Evolutionary conservation across 1,140 invertebrate species (phyloP), one percentile per base, ranked within the genome.

Genomic region (Drosophila novamexicana): DNA sequence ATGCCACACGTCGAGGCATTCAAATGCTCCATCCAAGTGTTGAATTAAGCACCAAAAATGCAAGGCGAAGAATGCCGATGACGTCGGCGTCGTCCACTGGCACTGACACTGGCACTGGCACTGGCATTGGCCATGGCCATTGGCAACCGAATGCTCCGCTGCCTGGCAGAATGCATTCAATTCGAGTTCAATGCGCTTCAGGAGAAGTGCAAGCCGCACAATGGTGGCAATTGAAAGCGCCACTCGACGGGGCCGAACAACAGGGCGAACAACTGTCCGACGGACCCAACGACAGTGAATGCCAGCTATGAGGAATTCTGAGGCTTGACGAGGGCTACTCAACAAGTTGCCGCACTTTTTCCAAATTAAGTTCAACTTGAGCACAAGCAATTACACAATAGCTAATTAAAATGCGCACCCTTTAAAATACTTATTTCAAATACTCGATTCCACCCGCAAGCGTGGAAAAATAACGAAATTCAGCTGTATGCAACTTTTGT

Each of bases 31-130:
- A 59, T 68, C 66, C 80, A 52, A 83, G 66, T 83, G 62, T 78
- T 82, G 76, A 83, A 79, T 83, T 76, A 79, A 84, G 75, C 79
- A 81, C 79, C 59, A 75, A 82, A 76, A 84, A 84, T 83, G 72
- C 63, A 72, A 73, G 50, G 50, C 52, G 50, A 76, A 62, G 77
- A 83, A 77, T 83, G 72, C 54, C 59, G 80, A 75, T 79, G 64
- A 68, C 58, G 52, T 63, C 58, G 22, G 22, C 22, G 36, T 63
- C 59, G 29, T 18, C 45, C 66, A 42, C 56, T 70, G 79, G 64
- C 79, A 75, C 61, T 78, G 54, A 57, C 67, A 29, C 40, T 65
- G 56, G 62, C 40, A 42, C 56, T 70, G 79, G 64, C 79, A 75
- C 61, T 78, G 54, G 62, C 7, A 6, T 22, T 14, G 34, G 39